Conservation (phyloP, 2,113 vertebrate genomes). For the Sakesphorus luctuosus region DNA sequence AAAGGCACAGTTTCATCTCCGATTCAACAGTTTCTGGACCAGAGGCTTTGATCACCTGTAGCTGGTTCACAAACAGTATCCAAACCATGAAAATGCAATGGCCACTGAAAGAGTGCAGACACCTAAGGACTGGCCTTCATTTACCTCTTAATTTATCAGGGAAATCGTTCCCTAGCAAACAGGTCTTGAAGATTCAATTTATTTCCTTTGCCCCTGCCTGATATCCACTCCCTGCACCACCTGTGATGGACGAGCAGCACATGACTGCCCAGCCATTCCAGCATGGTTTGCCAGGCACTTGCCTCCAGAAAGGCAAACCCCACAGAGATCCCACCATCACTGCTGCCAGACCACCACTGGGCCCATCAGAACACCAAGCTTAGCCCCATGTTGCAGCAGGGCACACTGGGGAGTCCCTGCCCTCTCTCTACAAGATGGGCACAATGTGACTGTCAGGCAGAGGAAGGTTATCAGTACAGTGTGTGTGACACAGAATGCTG, state of each 20-base stretch:
- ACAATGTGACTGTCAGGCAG: not conserved
- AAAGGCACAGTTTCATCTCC: not conserved
- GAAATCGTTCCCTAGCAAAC: not conserved
- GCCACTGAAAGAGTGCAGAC: not conserved
- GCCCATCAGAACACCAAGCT: not conserved
- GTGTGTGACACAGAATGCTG: rapidly evolving
- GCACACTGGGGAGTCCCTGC: rapidly evolving
- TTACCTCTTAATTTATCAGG: not conserved
- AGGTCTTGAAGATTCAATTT: not conserved
- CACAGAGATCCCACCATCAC: rapidly evolving
- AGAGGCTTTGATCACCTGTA: not conserved
- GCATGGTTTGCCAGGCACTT: rapidly evolving
- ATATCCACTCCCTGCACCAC: not conserved
- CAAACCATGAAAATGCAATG: not conserved
- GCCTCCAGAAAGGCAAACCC: not conserved
- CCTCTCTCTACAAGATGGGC: not conserved
- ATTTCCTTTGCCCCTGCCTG: not conserved
- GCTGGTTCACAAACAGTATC: not conserved
- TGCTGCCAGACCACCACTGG: not conserved
- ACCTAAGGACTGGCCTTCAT: not conserved
- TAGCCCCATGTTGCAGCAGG: too few species aligned
- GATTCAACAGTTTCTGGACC: not conserved
- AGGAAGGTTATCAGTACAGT: not conserved
- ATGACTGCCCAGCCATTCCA: not conserved
- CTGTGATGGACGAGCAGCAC: not conserved